Evolutionary conservation across 2,888 invertebrate species (phyloP).

Genomic region (Apamea anceps): DNA sequence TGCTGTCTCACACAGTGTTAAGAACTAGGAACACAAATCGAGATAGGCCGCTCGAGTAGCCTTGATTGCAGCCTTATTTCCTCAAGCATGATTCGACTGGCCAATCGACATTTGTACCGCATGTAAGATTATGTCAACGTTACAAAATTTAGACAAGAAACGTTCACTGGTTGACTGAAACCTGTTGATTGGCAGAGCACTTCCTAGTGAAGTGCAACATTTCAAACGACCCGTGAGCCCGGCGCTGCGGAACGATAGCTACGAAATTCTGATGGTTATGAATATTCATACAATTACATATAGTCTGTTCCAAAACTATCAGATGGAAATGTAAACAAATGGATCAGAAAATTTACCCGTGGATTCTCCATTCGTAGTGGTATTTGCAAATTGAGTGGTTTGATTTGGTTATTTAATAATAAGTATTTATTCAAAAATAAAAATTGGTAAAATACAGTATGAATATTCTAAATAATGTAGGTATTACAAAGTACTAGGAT

Average conservation of each 20-base stretch:
- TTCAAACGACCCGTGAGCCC: conserved; percentile 71
- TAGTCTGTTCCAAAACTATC: neutral
- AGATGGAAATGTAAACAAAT: neutral
- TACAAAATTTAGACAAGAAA: conserved; percentile 68
- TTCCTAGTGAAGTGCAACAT: conserved; percentile 71
- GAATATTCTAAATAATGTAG: too few relatives aligned
- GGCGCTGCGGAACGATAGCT: conserved; percentile 54
- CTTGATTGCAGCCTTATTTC: conserved; percentile 52
- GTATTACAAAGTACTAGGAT: too few relatives aligned
- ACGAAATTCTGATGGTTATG: conserved; percentile 51
- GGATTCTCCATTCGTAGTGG: neutral
- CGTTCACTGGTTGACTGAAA: conserved; percentile 63
- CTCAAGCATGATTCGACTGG: conserved; percentile 53
- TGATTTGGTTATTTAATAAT: neutral
- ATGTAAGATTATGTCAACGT: conserved; percentile 72
- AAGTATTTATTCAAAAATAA: too few relatives aligned
- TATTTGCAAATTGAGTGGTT: neutral
- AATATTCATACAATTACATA: conserved; percentile 62
- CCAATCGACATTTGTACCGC: conserved; percentile 59
- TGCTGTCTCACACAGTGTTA: conserved; percentile 30
- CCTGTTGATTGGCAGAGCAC: conserved; percentile 67
- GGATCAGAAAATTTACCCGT: neutral
- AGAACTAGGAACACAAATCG: conserved; percentile 45
- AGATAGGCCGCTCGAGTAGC: conserved; percentile 40
- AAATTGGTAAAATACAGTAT: too few relatives aligned